phyloP scores from a whole-genome alignment of 2,113 vertebrate species.

The Sceloporus undulatus region DNA sequence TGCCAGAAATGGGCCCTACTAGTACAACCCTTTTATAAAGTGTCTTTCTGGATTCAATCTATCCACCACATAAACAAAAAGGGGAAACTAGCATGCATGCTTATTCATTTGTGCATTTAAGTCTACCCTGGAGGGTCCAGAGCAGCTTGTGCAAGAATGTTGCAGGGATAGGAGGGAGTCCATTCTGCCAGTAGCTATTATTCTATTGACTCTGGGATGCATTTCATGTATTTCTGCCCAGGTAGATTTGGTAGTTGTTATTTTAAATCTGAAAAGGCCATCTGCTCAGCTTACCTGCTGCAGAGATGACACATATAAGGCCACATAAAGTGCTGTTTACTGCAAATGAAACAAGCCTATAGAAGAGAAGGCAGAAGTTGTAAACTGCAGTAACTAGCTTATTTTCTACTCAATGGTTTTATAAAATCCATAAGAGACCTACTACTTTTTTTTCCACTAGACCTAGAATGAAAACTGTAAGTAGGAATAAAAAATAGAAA shows the following conservation, averaged over 20 bases:
- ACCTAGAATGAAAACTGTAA: background rate
- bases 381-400: background rate
- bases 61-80: background rate
- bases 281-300: slow-evolving; percentile 72
- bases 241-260: background rate
- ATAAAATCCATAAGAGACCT: too few relatives aligned
- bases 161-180: background rate
- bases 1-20: background rate
- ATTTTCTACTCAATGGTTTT: too few relatives aligned
- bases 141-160: background rate
- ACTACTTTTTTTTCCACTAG: too few relatives aligned
- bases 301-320: slow-evolving; percentile 76
- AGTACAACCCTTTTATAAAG: background rate
- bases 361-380: slow-evolving; percentile 36
- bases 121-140: too few relatives aligned
- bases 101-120: background rate
- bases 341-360: slow-evolving; percentile 74
- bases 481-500: background rate
- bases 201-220: background rate
- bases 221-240: background rate
- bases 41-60: background rate
- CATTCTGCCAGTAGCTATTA: too few relatives aligned
- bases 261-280: slow-evolving; percentile 12
- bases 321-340: slow-evolving; percentile 73
- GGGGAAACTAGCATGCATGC: background rate